Evolutionary conservation across 2,797 vertebrate species (phyloP).

Genomic region (Diplodus sargus): DNA sequence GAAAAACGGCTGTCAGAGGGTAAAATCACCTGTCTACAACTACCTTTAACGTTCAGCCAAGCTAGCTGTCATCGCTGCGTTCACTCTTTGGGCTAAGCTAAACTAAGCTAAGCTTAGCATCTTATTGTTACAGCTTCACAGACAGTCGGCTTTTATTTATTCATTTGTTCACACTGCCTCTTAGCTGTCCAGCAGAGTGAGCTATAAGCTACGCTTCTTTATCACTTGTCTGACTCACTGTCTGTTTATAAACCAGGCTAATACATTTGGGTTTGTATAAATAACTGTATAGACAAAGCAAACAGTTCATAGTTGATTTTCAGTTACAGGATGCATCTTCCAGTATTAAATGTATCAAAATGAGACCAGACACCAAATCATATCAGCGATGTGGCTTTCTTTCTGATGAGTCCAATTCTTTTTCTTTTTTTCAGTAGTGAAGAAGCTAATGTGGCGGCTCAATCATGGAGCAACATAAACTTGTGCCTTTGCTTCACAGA

Average conservation of each 20-base stretch:
- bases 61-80: not conserved
- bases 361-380: not conserved
- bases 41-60: not conserved
- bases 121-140: not conserved
- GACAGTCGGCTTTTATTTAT: not conserved
- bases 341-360: constrained; percentile 5
- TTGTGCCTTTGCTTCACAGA: not conserved
- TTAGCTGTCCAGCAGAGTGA: too few species aligned
- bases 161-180: too few species aligned
- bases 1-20: not conserved
- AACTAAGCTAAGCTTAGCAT: not conserved
- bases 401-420: not conserved
- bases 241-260: too few species aligned
- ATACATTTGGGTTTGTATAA: too few species aligned
- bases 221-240: not conserved
- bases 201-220: too few species aligned
- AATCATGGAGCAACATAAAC: not conserved
- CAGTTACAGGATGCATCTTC: not conserved
- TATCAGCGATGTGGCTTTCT: not conserved
- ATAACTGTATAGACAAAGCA: too few species aligned
- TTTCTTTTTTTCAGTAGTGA: not conserved
- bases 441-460: not conserved
- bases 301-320: too few species aligned
- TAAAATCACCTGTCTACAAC: not conserved
- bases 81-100: not conserved